Conservation (phyloP, 2,888 invertebrate genomes). For the Drepana falcataria region DNA sequence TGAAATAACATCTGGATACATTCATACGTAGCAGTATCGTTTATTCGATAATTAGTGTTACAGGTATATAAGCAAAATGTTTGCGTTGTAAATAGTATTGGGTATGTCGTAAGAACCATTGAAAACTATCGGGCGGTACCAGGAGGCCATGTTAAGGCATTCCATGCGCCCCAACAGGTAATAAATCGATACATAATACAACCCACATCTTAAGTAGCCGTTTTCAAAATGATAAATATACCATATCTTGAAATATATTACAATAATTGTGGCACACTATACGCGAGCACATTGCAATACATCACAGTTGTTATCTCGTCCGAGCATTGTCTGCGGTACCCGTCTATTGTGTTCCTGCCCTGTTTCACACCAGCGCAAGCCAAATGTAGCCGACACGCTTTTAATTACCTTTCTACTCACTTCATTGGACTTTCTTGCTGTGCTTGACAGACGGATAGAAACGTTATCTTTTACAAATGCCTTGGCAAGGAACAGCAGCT, state of each 20-base stretch:
- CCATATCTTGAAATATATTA: background rate
- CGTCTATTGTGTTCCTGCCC: constrained; percentile 2
- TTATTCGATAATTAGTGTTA: background rate
- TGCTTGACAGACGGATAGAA: background rate
- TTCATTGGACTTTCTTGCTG: background rate
- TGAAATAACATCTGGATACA: constrained; percentile 29
- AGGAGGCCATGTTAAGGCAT: too few relatives aligned
- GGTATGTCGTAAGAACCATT: too few relatives aligned
- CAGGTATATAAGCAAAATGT: background rate
- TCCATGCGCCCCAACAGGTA: too few relatives aligned
- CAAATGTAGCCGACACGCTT: background rate
- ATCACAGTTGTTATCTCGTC: constrained; percentile 11
- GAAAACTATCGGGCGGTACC: too few relatives aligned
- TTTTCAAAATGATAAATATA: background rate
- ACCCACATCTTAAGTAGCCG: background rate
- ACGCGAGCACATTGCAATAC: constrained; percentile 7
- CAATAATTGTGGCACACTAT: background rate
- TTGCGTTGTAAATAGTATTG: too few relatives aligned
- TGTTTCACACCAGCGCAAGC: background rate
- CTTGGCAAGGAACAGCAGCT: too few relatives aligned
- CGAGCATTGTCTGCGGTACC: constrained; percentile 2
- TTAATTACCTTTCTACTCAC: background rate
- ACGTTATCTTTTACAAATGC: too few relatives aligned
- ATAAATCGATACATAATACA: too few relatives aligned
- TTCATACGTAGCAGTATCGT: constrained; percentile 1